Conservation (phyloP, 2,888 invertebrate species). For the Clanis bilineata region DNA sequence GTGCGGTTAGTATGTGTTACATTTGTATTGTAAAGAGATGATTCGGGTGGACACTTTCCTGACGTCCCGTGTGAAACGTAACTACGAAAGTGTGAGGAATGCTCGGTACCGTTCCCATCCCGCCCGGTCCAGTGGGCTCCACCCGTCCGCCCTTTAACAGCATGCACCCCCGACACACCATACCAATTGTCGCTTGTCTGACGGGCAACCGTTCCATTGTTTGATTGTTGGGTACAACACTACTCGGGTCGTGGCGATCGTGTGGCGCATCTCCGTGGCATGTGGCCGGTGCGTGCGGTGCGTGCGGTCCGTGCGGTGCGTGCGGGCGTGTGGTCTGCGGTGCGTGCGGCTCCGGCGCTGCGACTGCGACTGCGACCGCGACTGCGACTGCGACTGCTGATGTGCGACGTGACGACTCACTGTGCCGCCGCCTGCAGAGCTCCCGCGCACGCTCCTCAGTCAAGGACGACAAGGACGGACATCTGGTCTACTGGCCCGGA, state of each 20-base stretch:
- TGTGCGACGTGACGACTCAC: constrained; percentile 30
- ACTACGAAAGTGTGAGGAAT: constrained; percentile 16
- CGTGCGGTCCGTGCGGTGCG: constrained; percentile 30
- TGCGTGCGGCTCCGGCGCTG: constrained; percentile 31
- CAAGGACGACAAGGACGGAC: constrained; percentile 99
- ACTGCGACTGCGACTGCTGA: constrained; percentile 30
- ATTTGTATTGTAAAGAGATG: constrained; percentile 36
- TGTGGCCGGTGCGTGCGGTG: constrained; percentile 44
- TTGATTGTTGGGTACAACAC: constrained; percentile 84
- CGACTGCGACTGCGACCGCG: constrained; percentile 25
- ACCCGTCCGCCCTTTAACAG: constrained; percentile 72
- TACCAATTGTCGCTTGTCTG: constrained; percentile 83
- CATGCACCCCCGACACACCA: constrained; percentile 77
- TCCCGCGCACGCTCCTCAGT: constrained; percentile 93
- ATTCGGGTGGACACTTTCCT: constrained; percentile 75
- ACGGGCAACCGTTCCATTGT: constrained; percentile 84
- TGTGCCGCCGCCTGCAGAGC: constrained; percentile 83
- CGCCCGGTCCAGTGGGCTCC: constrained; percentile 34
- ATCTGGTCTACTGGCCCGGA: constrained; percentile 99
- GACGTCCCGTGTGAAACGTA: constrained; percentile 47
- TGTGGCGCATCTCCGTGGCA: constrained; percentile 77
- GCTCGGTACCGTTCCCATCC: constrained; percentile 23
- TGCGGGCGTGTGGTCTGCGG: constrained; percentile 33
- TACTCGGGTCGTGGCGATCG: constrained; percentile 82
- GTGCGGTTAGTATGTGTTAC: constrained; percentile 43